Conservation (phyloP, 1,140 invertebrate species). For the Triops cancriformis region DNA sequence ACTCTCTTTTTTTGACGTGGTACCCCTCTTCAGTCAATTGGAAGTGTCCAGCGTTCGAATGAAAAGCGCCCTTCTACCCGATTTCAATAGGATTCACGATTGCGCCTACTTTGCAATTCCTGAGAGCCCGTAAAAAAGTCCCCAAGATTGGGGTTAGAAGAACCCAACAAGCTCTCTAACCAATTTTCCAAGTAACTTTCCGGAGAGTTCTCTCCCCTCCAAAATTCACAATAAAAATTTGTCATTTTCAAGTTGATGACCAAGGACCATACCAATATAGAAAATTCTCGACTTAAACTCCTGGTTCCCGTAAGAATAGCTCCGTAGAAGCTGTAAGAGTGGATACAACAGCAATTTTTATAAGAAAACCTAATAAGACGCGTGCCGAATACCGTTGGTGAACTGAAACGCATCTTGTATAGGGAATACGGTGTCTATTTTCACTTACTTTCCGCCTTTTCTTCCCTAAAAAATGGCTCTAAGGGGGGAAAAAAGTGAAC, state of each 20-base stretch:
- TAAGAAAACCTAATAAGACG: too few relatives aligned
- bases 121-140: not conserved
- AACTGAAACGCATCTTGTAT: too few relatives aligned
- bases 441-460: not conserved
- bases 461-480: not conserved
- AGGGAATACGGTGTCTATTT: not conserved
- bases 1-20: not conserved
- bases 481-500: not conserved
- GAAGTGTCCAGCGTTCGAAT: slow-evolving; percentile 1
- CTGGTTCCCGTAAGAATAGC: too few relatives aligned
- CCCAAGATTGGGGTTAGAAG: not conserved
- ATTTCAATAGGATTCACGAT: slow-evolving; percentile 11
- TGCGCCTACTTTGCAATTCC: slow-evolving; percentile 12
- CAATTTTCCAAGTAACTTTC: not conserved
- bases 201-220: not conserved
- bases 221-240: not conserved
- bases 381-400: too few relatives aligned
- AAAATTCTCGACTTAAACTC: too few relatives aligned
- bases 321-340: too few relatives aligned
- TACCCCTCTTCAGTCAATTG: not conserved
- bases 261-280: not conserved
- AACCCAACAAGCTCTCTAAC: not conserved
- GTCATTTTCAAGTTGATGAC: not conserved
- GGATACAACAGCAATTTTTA: too few relatives aligned
- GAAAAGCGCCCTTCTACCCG: slow-evolving; percentile 1